These are phyloP conservation scores for Hycleus cichorii DNA, from an alignment of 1,140 invertebrate genomes.

Conservation along the genomic window DNA sequence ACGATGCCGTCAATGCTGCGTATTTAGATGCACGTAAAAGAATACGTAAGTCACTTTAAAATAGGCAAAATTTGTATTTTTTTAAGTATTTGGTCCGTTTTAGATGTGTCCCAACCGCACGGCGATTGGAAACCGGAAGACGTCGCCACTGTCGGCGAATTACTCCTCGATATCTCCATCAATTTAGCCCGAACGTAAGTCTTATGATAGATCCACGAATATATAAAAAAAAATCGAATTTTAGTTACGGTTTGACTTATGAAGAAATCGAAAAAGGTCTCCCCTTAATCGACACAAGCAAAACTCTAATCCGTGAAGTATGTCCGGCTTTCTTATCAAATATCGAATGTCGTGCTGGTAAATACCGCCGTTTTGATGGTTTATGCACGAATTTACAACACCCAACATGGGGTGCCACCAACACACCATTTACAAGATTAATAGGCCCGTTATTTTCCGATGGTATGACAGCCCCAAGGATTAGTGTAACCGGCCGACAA, in stretches of 20 bases:
- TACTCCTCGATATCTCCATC: conserved; percentile 76
- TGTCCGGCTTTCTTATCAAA: conserved; percentile 82
- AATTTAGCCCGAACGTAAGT: conserved; percentile 80
- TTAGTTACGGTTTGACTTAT: conserved; percentile 72
- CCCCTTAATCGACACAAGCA: conserved; percentile 82
- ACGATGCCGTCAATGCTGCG: conserved; percentile 83
- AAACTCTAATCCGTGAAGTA: conserved; percentile 77
- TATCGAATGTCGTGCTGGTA: conserved; percentile 81
- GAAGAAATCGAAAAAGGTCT: conserved; percentile 83
- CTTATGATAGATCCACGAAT: conserved; percentile 1
- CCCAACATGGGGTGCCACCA: conserved; percentile 84
- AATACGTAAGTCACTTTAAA: conserved; percentile 58
- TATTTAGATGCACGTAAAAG: conserved; percentile 79
- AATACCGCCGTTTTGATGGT: conserved; percentile 83
- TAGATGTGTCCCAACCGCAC: conserved; percentile 68
- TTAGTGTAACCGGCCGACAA: conserved; percentile 62
- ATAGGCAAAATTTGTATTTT: not conserved
- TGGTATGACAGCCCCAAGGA: conserved; percentile 72
- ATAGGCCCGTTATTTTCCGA: conserved; percentile 72
- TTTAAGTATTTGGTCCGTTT: conserved; percentile 21
- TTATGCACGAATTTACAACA: conserved; percentile 88
- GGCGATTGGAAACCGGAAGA: conserved; percentile 72
- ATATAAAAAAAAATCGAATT: conserved; percentile 1
- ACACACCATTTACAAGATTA: conserved; percentile 73
- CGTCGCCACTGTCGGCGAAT: conserved; percentile 73